Base-by-base conservation (phyloP, 2,888 invertebrate genomes). In the Stenoptilia bipunctidactyla region DNA sequence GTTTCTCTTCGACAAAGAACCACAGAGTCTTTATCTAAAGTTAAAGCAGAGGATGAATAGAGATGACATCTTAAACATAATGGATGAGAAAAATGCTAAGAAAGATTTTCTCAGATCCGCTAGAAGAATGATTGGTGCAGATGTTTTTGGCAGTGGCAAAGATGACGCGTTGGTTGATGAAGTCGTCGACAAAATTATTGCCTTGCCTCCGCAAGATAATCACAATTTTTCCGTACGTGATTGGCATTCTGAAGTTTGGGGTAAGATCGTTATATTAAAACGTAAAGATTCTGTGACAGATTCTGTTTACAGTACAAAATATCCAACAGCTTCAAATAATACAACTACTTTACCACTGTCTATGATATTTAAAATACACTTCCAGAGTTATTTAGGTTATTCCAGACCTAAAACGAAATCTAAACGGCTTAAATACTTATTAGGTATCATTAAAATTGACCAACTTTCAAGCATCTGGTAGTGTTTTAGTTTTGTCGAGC, bases 41-140 rank as follows among this genome's bases (percentile, higher is more conserved):
- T 45, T 82, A 4, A 82, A 82, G 49, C 64, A 74, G 38, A 75
- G 62, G 40, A 65, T 82, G 61, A 82, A 68, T 33, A 61, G 80
- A 49, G 75, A 80, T 49, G 80, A 82, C 40, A 54, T 80, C 2
- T 25, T 74, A 8, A 53, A 55, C 15, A 61, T 77, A 35, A 35
- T 77, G 13, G 48, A 53, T 10, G 53, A 66, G 12, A 63, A 41
- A 44, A 55, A 52, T 1, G 48, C 49, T n/a, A 47, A 41, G 0
- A 55, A 45, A 5, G 39, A 44, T 2, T 41, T 70, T 6, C 50
- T 58, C 14, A 58, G 55, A 14, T 61, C 67, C 5, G 73, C 70
- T 1, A 61, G 75, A 42, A 64, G 65, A 42, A 56, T 58, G 45
- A 61, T 72, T 58, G 48, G 44, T 1, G 46, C 53, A 1, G 48